Base-by-base conservation (phyloP, 2,797 vertebrate species). In the Phalanger gymnotis region DNA sequence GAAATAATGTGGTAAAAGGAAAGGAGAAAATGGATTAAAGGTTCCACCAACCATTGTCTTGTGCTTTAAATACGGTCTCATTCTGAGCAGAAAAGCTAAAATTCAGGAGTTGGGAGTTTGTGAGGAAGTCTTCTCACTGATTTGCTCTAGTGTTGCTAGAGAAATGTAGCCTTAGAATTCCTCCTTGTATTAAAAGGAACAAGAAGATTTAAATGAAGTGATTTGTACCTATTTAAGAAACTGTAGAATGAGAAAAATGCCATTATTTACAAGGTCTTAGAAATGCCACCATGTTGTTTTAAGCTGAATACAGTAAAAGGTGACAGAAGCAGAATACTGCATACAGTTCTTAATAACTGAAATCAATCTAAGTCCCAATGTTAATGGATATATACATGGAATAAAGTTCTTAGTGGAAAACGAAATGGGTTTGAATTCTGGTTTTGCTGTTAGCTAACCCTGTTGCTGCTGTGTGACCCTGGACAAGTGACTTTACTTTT, bases 31-130 rank as follows among this genome's bases (percentile, higher is more conserved):
- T 87, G 73, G 25, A 81, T 81, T 40, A 81, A 81, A 47, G 19
- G n/a, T 87, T 51, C 25, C 25, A 47, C 40, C 40, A 87, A 87
- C 25, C 25, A 87, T 27, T 51, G 25, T 87, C 28, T 53, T 57
- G 61, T 90, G 55, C n/a, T 92, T 91, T n/a, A 94, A 96, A 92
- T 87, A 92, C 0, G 3, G 57, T 34, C 66, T 55, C 25, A 89
- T 11, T 13, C n/a, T 34, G 73, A 91, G 52, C 11, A 53, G 58
- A 94, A 58, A 87, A 40, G n/a, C 92, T 92, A 52, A 91, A 53
- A 92, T 54, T 31, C 61, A 90, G 90, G 66, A 14, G 55, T 14
- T 53, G 58, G 91, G 52, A 51, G 58, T 58, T 40, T 54, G 52
- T 5, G 34, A 54, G 57, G 2, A 90, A 54, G 19, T n/a, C 92